Evolutionary conservation across 2,113 vertebrate genomes (phyloP).

Genomic region (Bufo gargarizans): DNA sequence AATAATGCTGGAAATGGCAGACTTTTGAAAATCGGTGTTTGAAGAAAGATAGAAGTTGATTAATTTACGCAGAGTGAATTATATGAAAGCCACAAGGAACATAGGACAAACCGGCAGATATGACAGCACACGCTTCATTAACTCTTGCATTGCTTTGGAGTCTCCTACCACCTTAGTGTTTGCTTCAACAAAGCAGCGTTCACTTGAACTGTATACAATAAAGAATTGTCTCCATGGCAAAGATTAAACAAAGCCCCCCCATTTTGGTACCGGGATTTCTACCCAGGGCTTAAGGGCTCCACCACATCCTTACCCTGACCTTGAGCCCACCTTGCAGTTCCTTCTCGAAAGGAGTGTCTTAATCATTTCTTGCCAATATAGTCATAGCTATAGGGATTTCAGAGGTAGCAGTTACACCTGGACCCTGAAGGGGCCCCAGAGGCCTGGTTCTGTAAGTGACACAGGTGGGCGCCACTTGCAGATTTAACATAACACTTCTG

Average conservation of each 20-base stretch:
- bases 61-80: conserved; percentile 32
- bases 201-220: neutral
- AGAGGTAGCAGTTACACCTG: no score
- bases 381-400: no score
- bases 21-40: neutral
- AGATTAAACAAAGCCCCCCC: neutral
- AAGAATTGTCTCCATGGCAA: no score
- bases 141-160: neutral
- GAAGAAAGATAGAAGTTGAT: conserved; percentile 18
- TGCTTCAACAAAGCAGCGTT: neutral
- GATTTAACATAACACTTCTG: no score
- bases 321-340: neutral
- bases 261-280: neutral
- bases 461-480: no score
- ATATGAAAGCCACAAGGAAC: neutral
- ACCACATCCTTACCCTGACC: no score
- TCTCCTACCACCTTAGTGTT: neutral
- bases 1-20: conserved; percentile 44
- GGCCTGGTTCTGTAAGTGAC: no score
- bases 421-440: no score
- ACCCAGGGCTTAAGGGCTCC: neutral
- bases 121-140: neutral
- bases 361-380: no score
- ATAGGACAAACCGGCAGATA: neutral
- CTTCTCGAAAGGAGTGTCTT: neutral